Base-by-base conservation (phyloP, 2,113 vertebrate species). In the Myrmecobius fasciatus region DNA sequence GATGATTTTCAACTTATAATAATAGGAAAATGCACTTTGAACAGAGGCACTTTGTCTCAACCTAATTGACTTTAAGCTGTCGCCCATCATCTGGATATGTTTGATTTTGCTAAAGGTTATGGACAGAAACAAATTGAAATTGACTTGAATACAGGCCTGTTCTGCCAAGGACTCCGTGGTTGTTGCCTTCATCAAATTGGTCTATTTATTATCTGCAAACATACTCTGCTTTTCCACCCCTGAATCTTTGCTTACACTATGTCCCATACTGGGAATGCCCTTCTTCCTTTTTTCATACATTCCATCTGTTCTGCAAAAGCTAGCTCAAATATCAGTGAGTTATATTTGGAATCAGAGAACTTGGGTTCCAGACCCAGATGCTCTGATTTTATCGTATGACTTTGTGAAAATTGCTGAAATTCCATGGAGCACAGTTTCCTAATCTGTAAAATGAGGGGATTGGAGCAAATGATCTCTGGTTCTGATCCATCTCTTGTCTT, bases 51-150 rank as follows among this genome's bases (percentile, higher is more conserved):
- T 1, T 43, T 17, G 0, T 0, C 92, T 94, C 48, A 93, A 92
- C 48, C 0, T 91, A 93, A 46, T 25, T 75, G 89, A 91, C 91
- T 96, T 95, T 92, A 97, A 94, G 95, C 90, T 10, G 89, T 91
- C 92, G 89, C 26, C 25, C 89, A 83, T n/a, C 91, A 95, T 36
- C 54, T 67, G 22, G 54, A 48, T 56, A 67, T 95, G 92, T 75
- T 95, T 95, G 60, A 47, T 43, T 43, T 83, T 31, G 3, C 14
- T 10, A 25, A 28, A 96, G 89, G 9, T 96, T 9, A 92, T 93
- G 53, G 25, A 95, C 91, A n/a, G 91, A 95, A 96, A 91, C 0
- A 91, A 96, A 91, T 20, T 48, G 43, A 93, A 96, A n/a, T 46
- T 5, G 54, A 92, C 89, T 95, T 91, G 89, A 53, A 93, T 92